Percentiles rank a stretch among this genome's conserved stretches.
These are phyloP conservation scores for Pegoplata infirma DNA, from an alignment of 2,888 invertebrate genomes.

Conservation along the genomic window DNA sequence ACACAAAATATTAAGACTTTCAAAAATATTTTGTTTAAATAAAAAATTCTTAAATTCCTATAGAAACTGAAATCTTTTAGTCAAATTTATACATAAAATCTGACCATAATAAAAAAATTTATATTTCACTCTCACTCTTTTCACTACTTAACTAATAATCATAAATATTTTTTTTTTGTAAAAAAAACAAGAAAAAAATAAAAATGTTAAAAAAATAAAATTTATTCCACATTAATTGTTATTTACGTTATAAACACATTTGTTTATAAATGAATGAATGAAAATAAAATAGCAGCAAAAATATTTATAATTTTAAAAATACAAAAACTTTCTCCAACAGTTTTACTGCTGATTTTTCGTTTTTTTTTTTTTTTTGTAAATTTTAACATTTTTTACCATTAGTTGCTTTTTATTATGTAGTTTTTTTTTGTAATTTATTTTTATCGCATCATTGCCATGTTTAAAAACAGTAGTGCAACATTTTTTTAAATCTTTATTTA, in stretches of 20 bases:
- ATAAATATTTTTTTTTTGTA: background rate
- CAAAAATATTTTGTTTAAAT: background rate
- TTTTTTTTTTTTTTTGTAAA: background rate
- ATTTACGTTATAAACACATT: background rate
- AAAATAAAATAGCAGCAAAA: background rate
- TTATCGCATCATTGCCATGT: background rate
- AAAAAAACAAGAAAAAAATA: background rate
- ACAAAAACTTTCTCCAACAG: background rate
- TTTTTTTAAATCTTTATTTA: background rate
- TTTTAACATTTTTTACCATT: background rate
- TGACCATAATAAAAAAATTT: background rate
- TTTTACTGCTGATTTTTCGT: background rate
- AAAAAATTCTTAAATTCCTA: background rate
- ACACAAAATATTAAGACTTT: background rate
- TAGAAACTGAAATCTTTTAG: background rate
- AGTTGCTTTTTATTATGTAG: background rate
- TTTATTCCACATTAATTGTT: background rate
- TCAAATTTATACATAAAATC: background rate
- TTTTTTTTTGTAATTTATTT: background rate
- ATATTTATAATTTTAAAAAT: background rate
- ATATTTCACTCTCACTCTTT: constrained; percentile 4
- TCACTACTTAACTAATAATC: background rate
- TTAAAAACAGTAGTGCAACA: background rate
- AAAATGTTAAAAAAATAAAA: background rate
- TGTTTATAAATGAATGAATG: background rate